A percentile compares a stretch with the other conserved stretches of the same genome.
Evolutionary conservation across 2,797 vertebrate species (phyloP).

Genomic region (Cossypha heuglini): DNA sequence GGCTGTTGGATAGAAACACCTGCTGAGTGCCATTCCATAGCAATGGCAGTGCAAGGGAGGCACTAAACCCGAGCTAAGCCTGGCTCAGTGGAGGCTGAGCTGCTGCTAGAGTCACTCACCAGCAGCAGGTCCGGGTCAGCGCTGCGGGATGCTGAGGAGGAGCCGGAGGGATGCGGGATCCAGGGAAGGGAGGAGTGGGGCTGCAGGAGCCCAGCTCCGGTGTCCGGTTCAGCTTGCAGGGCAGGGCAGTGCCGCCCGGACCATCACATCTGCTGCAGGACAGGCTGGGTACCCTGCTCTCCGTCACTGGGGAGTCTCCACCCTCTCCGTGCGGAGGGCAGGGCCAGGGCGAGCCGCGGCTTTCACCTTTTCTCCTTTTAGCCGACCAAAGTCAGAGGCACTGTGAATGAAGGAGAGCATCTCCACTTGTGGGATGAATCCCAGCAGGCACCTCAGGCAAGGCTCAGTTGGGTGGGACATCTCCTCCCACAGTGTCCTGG

Average conservation of each 20-base stretch:
- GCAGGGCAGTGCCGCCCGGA: neutral
- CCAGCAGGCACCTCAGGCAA: accelerated
- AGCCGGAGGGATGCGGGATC: neutral
- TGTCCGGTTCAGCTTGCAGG: accelerated
- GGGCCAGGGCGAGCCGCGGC: neutral
- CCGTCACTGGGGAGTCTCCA: neutral
- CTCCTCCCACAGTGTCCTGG: neutral
- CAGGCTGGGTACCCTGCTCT: accelerated
- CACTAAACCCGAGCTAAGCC: accelerated
- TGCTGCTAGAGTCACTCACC: neutral
- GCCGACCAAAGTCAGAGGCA: accelerated
- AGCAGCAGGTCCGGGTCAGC: neutral
- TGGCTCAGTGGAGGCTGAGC: neutral
- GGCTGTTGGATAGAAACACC: neutral
- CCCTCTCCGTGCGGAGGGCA: neutral
- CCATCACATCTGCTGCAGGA: neutral
- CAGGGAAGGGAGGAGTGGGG: neutral
- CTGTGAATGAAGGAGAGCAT: too few relatives aligned
- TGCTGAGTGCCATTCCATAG: neutral
- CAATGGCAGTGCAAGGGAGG: neutral
- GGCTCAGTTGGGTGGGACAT: neutral
- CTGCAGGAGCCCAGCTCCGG: accelerated
- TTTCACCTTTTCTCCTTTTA: neutral
- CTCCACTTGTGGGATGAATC: neutral
- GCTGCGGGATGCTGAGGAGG: neutral